Evolutionary conservation across 2,888 invertebrate genomes (phyloP), one percentile per base, ranked within the genome.

Genomic region (Cataglyphis cursor): DNA sequence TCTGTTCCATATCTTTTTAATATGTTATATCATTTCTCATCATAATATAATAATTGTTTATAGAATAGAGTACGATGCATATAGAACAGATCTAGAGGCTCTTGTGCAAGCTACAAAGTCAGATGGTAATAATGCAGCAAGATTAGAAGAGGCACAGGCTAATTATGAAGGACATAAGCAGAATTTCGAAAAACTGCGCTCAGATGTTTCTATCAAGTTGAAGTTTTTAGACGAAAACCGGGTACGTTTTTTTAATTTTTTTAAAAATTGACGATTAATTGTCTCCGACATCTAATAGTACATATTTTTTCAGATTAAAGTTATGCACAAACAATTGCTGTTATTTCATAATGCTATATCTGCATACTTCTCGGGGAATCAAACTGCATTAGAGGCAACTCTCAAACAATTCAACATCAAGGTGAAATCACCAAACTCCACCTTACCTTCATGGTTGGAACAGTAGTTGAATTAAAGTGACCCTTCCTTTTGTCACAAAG

Each of bases 61-160:
- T 94, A 97, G 99, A 95, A 97, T 99, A 95, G 99, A 99, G 95
- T 99, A 98, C 95, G 99, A 99, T 96, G 99, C 99, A 68, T 99
- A 99, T 95, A 97, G 99, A 94, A 97, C 98, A 94, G 99, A 99
- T 95, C 95, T 99, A 92, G 99, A 99, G 95, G 96, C 97, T 78
- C 95, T 98, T 91, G 97, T 97, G 85, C 96, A 97, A 84, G 96
- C 96, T 87, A 96, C 96, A 66, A 95, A 95, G 85, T 94, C 95
- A 66, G 96, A 96, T 88, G 96, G 96, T 86, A 96, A 95, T 80
- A 95, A 96, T 84, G 95, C 96, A 61, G 96, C 97, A 44, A 95
- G 96, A 91, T 95, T 98, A 41, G 98, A 98, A 93, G 97, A 98
- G 91, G 97, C 98, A 38, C 97, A 98, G 93, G 96, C 96, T 86